Evolutionary conservation across 1,140 invertebrate species (phyloP).

Genomic region (Saccostrea echinata): DNA sequence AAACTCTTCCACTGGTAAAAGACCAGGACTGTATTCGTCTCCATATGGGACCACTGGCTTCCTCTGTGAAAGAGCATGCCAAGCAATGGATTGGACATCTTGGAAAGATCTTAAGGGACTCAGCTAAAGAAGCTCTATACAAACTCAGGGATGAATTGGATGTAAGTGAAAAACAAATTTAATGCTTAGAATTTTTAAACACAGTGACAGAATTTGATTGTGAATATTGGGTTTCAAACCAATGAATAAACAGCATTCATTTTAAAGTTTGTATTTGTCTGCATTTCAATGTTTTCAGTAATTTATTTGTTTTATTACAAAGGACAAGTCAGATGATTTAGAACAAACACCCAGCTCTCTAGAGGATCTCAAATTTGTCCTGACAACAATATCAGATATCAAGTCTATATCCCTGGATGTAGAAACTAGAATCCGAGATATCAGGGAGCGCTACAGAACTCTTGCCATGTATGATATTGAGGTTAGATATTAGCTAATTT

Average conservation of each 20-base stretch:
- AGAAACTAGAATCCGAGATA: constrained; percentile 85
- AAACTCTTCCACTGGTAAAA: constrained; percentile 69
- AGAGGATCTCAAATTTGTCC: constrained; percentile 90
- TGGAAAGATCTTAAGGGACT: constrained; percentile 79
- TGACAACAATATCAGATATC: constrained; percentile 89
- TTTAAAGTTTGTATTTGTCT: too few species aligned
- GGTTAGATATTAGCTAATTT: constrained; percentile 60
- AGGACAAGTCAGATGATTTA: constrained; percentile 79
- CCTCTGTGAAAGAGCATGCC: constrained; percentile 77
- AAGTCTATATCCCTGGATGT: constrained; percentile 87
- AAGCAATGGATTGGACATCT: constrained; percentile 78
- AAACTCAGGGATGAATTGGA: constrained; percentile 74
- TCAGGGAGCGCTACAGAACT: constrained; percentile 82
- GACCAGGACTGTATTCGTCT: constrained; percentile 78
- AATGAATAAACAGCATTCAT: too few species aligned
- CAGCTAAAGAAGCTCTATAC: constrained; percentile 75
- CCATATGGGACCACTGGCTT: constrained; percentile 75
- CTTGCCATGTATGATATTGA: constrained; percentile 77
- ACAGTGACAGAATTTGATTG: too few species aligned
- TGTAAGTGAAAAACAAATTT: constrained; percentile 66
- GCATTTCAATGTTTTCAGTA: neutral
- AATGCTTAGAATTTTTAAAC: neutral
- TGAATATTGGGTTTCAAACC: too few species aligned
- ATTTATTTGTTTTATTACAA: constrained; percentile 5
- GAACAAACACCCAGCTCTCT: constrained; percentile 83